These are phyloP conservation scores for Epizoanthus rinbou DNA, from an alignment of 92 coral and sea anemone species.

Conservation along the genomic window DNA sequence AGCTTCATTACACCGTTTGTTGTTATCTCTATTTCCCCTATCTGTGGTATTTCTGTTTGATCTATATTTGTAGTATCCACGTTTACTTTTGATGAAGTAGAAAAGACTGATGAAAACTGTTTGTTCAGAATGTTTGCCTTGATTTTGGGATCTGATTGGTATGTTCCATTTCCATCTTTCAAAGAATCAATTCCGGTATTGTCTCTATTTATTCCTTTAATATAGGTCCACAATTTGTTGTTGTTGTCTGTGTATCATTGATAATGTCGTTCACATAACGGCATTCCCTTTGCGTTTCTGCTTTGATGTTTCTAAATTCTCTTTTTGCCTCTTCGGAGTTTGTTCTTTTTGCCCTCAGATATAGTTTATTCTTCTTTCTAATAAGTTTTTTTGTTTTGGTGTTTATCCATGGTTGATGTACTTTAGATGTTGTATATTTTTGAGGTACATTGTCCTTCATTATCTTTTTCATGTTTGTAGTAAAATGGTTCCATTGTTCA, in stretches of 20 bases:
- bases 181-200: slow-evolving; percentile 15
- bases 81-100: slow-evolving; percentile 14
- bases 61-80: slow-evolving; percentile 14
- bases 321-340: slow-evolving; percentile 17
- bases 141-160: slow-evolving; percentile 16
- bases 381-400: slow-evolving; percentile 13
- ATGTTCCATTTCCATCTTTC: slow-evolving; percentile 15
- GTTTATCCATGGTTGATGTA: slow-evolving; percentile 11
- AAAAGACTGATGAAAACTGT: slow-evolving; percentile 14
- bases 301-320: slow-evolving; percentile 14
- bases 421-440: slow-evolving; percentile 13
- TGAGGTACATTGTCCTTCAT: slow-evolving; percentile 16
- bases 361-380: slow-evolving; percentile 13
- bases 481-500: slow-evolving; percentile 14
- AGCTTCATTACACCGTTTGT: slow-evolving; percentile 15
- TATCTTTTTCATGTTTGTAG: slow-evolving; percentile 14
- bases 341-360: slow-evolving; percentile 16
- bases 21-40: slow-evolving; percentile 10
- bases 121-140: slow-evolving; percentile 15
- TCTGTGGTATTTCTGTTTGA: slow-evolving; percentile 15
- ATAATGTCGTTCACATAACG: slow-evolving; percentile 15
- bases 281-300: slow-evolving; percentile 18
- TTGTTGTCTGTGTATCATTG: slow-evolving; percentile 14
- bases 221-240: slow-evolving; percentile 15
- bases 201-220: slow-evolving; percentile 14